Conservation (phyloP, 1,140 invertebrate genomes). For the Drosophila tsacasi region DNA sequence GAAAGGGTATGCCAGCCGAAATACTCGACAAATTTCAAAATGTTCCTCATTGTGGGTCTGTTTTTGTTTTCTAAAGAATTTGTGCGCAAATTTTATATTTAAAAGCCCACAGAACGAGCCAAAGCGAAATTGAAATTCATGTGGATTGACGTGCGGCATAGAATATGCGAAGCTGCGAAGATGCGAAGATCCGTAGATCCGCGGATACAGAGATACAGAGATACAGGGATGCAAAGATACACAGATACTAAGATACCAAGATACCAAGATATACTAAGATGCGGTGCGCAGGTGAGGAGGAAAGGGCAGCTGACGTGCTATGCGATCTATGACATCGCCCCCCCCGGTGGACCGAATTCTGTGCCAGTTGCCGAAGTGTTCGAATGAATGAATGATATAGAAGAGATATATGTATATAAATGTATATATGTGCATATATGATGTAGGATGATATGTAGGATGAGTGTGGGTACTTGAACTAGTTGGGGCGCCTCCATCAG, state of each 20-base stretch:
- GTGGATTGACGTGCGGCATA: constrained; percentile 35
- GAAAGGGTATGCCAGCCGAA: constrained; percentile 16
- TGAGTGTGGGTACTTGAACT: constrained; percentile 65
- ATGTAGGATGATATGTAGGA: constrained; percentile 6
- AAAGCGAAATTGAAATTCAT: constrained; percentile 11
- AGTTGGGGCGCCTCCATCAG: constrained; percentile 53
- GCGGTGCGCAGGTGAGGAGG: background rate
- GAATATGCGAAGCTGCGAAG: constrained; percentile 15
- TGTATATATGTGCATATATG: constrained; percentile 1
- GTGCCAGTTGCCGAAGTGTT: constrained; percentile 10
- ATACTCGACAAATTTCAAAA: constrained; percentile 39
- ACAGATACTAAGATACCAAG: background rate
- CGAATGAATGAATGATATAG: constrained; percentile 17
- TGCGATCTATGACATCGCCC: constrained; percentile 28
- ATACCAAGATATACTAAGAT: background rate
- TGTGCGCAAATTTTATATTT: constrained; percentile 55
- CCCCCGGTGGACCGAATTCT: background rate
- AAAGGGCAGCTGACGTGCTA: constrained; percentile 18
- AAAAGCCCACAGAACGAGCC: constrained; percentile 32
- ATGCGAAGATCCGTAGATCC: background rate
- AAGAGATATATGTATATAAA: background rate
- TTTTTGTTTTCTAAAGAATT: constrained; percentile 33
- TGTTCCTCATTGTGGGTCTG: constrained; percentile 13
- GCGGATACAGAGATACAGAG: background rate
- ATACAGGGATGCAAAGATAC: background rate